These are phyloP conservation scores for Cyclophora punctaria DNA, from an alignment of 2,888 invertebrate genomes.

Conservation along the genomic window DNA sequence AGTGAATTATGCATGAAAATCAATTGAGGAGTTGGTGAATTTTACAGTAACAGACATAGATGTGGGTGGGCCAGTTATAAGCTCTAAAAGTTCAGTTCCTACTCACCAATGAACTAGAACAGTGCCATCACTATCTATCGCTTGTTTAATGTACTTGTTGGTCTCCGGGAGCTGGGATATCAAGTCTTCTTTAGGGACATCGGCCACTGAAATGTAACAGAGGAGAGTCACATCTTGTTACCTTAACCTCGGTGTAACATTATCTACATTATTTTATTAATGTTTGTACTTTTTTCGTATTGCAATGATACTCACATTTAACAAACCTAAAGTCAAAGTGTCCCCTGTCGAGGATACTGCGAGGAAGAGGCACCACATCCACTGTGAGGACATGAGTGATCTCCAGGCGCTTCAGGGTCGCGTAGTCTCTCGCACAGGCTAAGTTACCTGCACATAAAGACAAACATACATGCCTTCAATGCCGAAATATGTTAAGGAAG, in stretches of 20 bases:
- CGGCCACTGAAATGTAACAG: slow-evolving; percentile 76
- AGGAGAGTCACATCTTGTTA: too few relatives aligned
- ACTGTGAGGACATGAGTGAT: slow-evolving; percentile 88
- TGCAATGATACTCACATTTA: slow-evolving; percentile 72
- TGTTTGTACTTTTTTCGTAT: background rate
- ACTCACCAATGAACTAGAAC: slow-evolving; percentile 90
- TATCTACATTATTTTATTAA: too few relatives aligned
- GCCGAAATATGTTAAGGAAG: too few relatives aligned
- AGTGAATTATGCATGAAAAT: too few relatives aligned
- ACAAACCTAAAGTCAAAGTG: slow-evolving; percentile 83
- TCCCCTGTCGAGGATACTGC: slow-evolving; percentile 79
- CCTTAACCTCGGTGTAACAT: too few relatives aligned
- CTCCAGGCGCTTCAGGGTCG: slow-evolving; percentile 77
- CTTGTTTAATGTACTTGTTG: slow-evolving; percentile 83
- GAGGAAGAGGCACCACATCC: slow-evolving; percentile 88
- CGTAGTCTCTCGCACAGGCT: slow-evolving; percentile 84
- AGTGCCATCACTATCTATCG: slow-evolving; percentile 74
- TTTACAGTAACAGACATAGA: too few relatives aligned
- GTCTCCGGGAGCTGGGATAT: slow-evolving; percentile 86
- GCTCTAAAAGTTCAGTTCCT: background rate
- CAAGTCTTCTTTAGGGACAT: slow-evolving; percentile 89
- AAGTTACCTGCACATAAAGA: slow-evolving; percentile 77
- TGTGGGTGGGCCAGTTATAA: too few relatives aligned
- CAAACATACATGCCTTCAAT: too few relatives aligned
- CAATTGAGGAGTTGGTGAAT: too few relatives aligned